These are phyloP conservation scores for Caenorhabditis imperialis DNA, from an alignment of 2,888 invertebrate species.

Conservation along the genomic window DNA sequence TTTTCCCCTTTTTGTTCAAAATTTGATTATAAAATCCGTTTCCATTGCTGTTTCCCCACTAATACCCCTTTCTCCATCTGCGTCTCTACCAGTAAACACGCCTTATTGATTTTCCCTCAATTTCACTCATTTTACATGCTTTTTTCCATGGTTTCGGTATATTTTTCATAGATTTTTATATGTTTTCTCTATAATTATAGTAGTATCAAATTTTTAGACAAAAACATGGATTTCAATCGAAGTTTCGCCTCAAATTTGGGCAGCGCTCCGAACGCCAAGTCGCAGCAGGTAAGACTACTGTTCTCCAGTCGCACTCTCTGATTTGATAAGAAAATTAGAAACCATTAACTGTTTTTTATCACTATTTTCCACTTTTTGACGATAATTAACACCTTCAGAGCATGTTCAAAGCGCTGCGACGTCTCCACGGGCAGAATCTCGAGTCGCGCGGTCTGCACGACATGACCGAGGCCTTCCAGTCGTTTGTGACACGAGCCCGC, in stretches of 20 bases:
- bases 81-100: constrained; percentile 4
- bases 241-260: constrained; percentile 51
- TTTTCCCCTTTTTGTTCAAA: no score
- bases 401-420: constrained; percentile 76
- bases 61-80: not conserved
- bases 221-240: constrained; percentile 51
- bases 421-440: constrained; percentile 77
- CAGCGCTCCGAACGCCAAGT: constrained; percentile 29
- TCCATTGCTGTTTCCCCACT: no score
- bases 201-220: not conserved
- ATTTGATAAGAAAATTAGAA: constrained; percentile 47
- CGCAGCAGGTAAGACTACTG: constrained; percentile 44
- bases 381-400: constrained; percentile 29
- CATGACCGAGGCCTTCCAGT: constrained; percentile 77
- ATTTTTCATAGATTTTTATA: not conserved
- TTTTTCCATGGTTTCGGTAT: no score
- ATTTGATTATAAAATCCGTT: no score
- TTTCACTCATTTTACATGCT: not conserved
- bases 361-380: not conserved
- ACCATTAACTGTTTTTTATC: not conserved
- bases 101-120: not conserved
- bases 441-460: constrained; percentile 78
- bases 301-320: not conserved
- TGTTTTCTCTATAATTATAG: not conserved
- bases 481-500: constrained; percentile 76